phyloP scores from a whole-genome alignment of 1,140 invertebrate genomes.

The Apis florea region DNA sequence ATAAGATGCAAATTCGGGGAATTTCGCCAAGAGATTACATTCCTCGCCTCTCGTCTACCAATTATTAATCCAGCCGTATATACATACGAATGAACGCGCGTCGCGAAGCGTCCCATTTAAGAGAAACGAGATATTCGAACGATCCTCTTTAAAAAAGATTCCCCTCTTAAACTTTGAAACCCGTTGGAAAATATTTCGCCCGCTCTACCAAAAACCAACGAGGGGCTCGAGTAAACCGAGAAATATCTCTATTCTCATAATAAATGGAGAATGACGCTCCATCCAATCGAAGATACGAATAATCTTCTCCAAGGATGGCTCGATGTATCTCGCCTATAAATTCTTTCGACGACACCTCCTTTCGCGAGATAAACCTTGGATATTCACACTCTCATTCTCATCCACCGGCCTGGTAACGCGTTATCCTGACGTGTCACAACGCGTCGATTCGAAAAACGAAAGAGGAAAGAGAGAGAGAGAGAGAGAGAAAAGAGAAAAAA shows the following conservation, averaged over 20 bases:
- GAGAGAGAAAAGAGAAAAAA: neutral
- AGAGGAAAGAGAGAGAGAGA: neutral
- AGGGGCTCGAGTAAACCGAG: too few relatives aligned
- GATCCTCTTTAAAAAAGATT: too few relatives aligned
- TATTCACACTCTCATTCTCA: neutral
- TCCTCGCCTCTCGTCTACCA: neutral
- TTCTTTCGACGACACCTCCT: neutral
- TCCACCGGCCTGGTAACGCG: neutral
- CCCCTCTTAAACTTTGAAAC: too few relatives aligned
- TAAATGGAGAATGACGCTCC: too few relatives aligned
- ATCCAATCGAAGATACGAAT: neutral
- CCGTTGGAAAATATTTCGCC: too few relatives aligned
- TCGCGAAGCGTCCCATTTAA: too few relatives aligned
- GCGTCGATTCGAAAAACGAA: slow-evolving; percentile 5
- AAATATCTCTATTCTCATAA: too few relatives aligned
- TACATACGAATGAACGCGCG: neutral
- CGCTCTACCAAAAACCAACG: too few relatives aligned
- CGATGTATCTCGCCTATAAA: neutral
- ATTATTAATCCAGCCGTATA: slow-evolving; percentile 5
- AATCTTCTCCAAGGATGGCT: neutral
- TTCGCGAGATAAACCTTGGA: neutral
- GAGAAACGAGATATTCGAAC: neutral
- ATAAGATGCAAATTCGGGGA: slow-evolving; percentile 38
- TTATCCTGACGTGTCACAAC: slow-evolving; percentile 1
- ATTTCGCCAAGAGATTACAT: slow-evolving; percentile 24